Percentiles rank a stretch among this genome's conserved stretches.
These are phyloP conservation scores for Arothron firmamentum DNA, from an alignment of 2,113 vertebrate genomes.

Conservation along the genomic window DNA sequence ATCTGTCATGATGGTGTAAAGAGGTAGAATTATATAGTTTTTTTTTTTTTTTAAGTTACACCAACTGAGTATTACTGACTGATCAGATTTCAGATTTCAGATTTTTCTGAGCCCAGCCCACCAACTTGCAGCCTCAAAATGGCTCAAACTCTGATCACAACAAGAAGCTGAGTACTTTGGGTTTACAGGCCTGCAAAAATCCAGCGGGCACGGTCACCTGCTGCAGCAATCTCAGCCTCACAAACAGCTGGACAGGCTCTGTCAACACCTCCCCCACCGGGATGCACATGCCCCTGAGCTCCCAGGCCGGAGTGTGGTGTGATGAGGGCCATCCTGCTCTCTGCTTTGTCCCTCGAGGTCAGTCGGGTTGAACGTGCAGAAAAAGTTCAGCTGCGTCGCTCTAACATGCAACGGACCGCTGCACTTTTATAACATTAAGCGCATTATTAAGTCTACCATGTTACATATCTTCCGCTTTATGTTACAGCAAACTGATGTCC, in stretches of 20 bases:
- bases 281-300: conserved; percentile 11
- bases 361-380: conserved; percentile 19
- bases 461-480: not conserved
- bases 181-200: not conserved
- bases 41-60: too few species aligned
- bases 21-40: too few species aligned
- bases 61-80: too few species aligned
- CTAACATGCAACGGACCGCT: conserved; percentile 9
- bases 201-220: not conserved
- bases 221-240: conserved; percentile 3
- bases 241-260: conserved; percentile 47
- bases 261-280: conserved; percentile 39
- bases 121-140: too few species aligned
- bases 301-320: conserved; percentile 38
- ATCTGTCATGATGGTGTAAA: too few species aligned
- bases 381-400: conserved; percentile 39
- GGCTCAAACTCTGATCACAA: not conserved
- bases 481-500: not conserved
- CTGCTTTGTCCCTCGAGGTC: conserved; percentile 19
- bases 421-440: not conserved
- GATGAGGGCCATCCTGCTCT: conserved; percentile 32
- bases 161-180: not conserved
- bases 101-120: too few species aligned
- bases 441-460: not conserved
- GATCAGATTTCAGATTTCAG: too few species aligned